phyloP scores from a whole-genome alignment of 2,113 vertebrate species.

The Seriola dumerili region DNA sequence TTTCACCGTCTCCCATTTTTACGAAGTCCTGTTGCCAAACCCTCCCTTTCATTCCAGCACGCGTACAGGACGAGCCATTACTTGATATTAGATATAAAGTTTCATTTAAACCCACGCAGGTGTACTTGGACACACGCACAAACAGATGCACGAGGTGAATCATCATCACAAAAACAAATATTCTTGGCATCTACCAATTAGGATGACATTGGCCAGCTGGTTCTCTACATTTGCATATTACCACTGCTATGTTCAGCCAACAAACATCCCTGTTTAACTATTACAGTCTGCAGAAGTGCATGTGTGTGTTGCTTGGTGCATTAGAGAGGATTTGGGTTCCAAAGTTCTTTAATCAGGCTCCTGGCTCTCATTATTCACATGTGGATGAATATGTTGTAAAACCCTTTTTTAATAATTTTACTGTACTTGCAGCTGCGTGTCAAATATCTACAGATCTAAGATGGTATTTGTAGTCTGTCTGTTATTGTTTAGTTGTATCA shows the following conservation, averaged over 20 bases:
- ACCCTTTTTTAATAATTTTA: neutral
- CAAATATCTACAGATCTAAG: neutral
- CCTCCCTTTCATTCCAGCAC: neutral
- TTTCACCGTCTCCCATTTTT: neutral
- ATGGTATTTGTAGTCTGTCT: neutral
- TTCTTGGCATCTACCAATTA: conserved; percentile 17
- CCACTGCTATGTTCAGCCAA: conserved; percentile 21
- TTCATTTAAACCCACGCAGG: conserved; percentile 35
- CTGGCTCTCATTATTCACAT: conserved; percentile 23
- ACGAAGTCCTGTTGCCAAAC: neutral
- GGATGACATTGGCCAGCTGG: conserved; percentile 20
- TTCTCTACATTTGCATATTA: conserved; percentile 33
- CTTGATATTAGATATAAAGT: conserved; percentile 32
- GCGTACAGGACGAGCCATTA: neutral
- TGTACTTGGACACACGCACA: conserved; percentile 29
- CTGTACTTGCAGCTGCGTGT: conserved; percentile 5
- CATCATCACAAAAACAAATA: conserved; percentile 5
- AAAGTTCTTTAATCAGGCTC: conserved; percentile 23
- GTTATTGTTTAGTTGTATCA: neutral
- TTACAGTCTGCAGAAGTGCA: neutral
- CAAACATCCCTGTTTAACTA: conserved; percentile 27
- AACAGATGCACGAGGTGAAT: conserved; percentile 29
- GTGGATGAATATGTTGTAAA: conserved; percentile 8
- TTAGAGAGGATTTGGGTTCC: conserved; percentile 29
- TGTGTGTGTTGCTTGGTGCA: conserved; percentile 1